Base-by-base conservation (phyloP, 2,888 invertebrate species). In the Fissipunctia ypsillon region DNA sequence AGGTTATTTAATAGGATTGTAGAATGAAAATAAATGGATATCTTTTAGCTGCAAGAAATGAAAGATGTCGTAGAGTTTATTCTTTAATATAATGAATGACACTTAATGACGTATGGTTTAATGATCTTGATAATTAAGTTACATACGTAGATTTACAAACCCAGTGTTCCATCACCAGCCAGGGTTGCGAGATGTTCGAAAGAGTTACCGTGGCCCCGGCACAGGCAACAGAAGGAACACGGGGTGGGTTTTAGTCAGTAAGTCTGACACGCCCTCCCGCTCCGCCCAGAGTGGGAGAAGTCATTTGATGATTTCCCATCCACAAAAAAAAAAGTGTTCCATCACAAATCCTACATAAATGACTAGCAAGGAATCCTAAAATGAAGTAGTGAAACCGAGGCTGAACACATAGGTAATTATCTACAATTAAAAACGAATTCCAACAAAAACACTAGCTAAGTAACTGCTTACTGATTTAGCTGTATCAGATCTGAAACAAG, bases 341-440 rank as follows among this genome's bases (percentile, higher is more conserved):
- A 50, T 45, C 22, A n/a, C 7, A 45, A 57, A 38, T 54, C 28
- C 19, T 79, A 35, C 41, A 25, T 22, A 28, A 68, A 57, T 65
- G 12, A 57, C 38, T 57, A 41, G 9, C 48, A 81, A 69, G 76
- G 90, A 88, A 86, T 89, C 86, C 87, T 87, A 88, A 90, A 81
- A 75, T 69, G 64, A 77, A 76, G 82, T 83, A 88, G 91, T 88
- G 89, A 91, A 91, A 91, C 88, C 90, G 90, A 90, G 90, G 89
- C 83, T 88, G 71, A 78, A 78, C 81, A 81, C 81, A 81, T 88
- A n/a, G n/a, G n/a, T n/a, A 89, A 90, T 90, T 90, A 87, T 73
- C 73, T 84, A 84, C 86, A 91, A 91, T 91, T 91, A 91, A 88
- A 88, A 89, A 85, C 86, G 86, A 87, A 91, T 91, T 90, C 91